phyloP scores from a whole-genome alignment of 2,113 vertebrate genomes.

The Mus spicilegus region DNA sequence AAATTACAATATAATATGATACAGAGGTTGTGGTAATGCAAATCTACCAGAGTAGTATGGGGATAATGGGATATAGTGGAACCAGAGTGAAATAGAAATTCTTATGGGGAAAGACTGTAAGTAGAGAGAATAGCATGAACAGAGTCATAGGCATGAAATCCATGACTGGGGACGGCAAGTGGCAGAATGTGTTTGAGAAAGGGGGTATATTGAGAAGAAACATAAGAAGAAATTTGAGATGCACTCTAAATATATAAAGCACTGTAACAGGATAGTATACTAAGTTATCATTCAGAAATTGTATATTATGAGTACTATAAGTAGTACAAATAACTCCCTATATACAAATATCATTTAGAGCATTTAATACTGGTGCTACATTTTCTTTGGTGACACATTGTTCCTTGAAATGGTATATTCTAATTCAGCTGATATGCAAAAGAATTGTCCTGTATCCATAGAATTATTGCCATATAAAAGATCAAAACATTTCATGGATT shows the following conservation, averaged over 20 bases:
- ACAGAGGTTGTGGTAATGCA: neutral
- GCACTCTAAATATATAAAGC: neutral
- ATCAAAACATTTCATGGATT: neutral
- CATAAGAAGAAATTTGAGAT: neutral
- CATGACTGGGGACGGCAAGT: neutral
- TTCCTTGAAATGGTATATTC: neutral
- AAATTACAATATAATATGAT: neutral
- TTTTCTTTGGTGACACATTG: neutral
- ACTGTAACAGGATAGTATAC: neutral
- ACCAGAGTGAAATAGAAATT: neutral
- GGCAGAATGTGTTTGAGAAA: neutral
- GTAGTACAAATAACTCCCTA: neutral
- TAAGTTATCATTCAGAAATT: neutral
- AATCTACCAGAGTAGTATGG: neutral
- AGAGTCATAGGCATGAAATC: neutral
- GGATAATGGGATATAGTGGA: neutral
- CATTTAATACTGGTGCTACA: neutral
- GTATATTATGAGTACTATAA: neutral
- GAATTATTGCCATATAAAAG: neutral
- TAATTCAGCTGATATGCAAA: constrained; percentile 1
- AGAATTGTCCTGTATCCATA: neutral
- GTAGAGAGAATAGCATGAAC: neutral
- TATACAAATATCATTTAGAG: neutral
- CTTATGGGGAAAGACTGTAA: neutral
- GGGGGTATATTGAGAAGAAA: neutral